Percentiles rank a stretch among this genome's conserved stretches.
Evolutionary conservation across 2,888 invertebrate genomes (phyloP).

Genomic region (Chelonus formosanus): DNA sequence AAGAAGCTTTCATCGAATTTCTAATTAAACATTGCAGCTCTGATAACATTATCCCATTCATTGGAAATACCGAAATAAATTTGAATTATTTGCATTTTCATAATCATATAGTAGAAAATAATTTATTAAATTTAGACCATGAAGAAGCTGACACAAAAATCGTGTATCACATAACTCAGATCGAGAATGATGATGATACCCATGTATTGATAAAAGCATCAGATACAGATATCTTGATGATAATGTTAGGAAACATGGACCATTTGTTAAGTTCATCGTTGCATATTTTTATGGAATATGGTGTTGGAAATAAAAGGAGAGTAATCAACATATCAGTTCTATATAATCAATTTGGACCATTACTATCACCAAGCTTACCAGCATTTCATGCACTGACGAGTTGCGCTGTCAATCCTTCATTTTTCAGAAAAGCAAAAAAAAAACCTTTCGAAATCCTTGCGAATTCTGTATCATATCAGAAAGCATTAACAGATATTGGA

Average conservation of each 20-base stretch:
- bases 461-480: constrained; percentile 22
- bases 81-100: no score
- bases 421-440: constrained; percentile 34
- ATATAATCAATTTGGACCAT: constrained; percentile 28
- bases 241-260: constrained; percentile 38
- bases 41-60: no score
- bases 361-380: constrained; percentile 29
- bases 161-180: constrained; percentile 36
- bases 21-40: no score
- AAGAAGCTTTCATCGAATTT: no score
- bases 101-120: background rate
- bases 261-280: constrained; percentile 17
- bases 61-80: no score
- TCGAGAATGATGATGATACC: constrained; percentile 33
- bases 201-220: constrained; percentile 23
- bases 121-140: constrained; percentile 34
- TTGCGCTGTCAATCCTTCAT: constrained; percentile 35
- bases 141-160: constrained; percentile 45
- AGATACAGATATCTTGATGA: constrained; percentile 33
- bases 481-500: constrained; percentile 30
- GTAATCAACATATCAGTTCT: constrained; percentile 36
- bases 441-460: constrained; percentile 29
- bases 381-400: constrained; percentile 34
- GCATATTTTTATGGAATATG: constrained; percentile 34
- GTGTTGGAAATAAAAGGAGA: constrained; percentile 36